Conservation (phyloP, 2,113 vertebrate species). For the Gallinago undulata region DNA sequence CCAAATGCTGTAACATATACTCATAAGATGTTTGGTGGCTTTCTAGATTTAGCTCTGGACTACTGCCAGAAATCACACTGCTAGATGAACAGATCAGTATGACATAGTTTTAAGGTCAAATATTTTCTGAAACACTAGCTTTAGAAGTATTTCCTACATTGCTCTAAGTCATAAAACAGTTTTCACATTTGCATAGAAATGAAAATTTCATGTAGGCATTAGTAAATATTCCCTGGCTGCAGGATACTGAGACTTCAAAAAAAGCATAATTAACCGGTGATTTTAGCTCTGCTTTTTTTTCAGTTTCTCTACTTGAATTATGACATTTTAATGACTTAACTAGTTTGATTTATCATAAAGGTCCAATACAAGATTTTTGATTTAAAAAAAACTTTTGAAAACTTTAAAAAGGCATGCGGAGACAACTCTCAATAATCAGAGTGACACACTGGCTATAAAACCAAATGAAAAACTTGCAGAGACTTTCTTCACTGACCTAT, state of each 20-base stretch:
- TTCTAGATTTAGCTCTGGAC: slow-evolving; percentile 61
- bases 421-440: background rate
- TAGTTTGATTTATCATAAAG: background rate
- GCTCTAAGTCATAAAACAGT: background rate
- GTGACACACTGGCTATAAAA: background rate
- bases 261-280: background rate
- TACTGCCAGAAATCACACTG: slow-evolving; percentile 21
- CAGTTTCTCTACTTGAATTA: background rate
- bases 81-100: background rate
- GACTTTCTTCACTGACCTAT: background rate
- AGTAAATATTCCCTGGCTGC: background rate
- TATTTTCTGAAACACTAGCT: slow-evolving; percentile 29
- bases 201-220: background rate
- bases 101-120: slow-evolving; percentile 52
- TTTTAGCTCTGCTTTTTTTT: background rate
- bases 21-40: background rate
- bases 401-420: background rate
- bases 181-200: background rate
- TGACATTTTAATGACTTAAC: background rate
- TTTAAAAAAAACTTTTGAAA: background rate
- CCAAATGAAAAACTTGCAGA: background rate
- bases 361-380: background rate
- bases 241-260: background rate
- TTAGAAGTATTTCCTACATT: background rate
- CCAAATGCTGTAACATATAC: background rate